A percentile compares a stretch with the other conserved stretches of the same genome.
These are phyloP conservation scores for Magallana ariakensis DNA, from an alignment of 1,140 invertebrate species.

Conservation along the genomic window DNA sequence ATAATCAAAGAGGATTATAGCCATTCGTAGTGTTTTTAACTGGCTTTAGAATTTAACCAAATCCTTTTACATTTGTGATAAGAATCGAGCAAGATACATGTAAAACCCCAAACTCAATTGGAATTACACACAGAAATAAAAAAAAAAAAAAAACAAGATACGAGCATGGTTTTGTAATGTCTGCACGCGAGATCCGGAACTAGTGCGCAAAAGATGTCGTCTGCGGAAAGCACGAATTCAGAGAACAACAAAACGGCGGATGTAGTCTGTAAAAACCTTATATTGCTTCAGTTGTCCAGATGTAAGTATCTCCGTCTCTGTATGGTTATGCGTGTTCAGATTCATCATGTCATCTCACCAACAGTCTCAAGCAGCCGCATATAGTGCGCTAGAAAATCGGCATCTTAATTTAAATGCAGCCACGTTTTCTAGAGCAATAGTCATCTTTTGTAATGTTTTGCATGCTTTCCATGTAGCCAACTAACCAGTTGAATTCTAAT, in stretches of 20 bases:
- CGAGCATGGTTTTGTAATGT: not conserved
- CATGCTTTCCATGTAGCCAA: slow-evolving; percentile 23
- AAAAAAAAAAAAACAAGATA: no score
- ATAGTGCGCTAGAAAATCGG: not conserved
- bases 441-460: not conserved
- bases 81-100: not conserved
- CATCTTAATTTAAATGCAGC: not conserved
- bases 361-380: not conserved
- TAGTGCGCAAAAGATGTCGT: not conserved
- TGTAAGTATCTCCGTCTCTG: not conserved
- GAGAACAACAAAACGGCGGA: not conserved
- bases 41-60: not conserved
- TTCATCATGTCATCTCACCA: not conserved
- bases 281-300: slow-evolving; percentile 27
- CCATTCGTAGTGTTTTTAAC: not conserved
- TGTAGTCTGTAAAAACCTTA: not conserved
- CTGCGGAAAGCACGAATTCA: not conserved
- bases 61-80: not conserved
- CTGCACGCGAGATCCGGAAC: not conserved
- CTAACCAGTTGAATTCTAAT: not conserved
- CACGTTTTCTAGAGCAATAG: not conserved
- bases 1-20: not conserved
- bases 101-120: not conserved
- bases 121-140: no score
- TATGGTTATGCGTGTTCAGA: not conserved